Percentiles rank a stretch among this genome's conserved stretches.
Conservation (phyloP, 2,888 invertebrate species). For the Agrotis segetum region DNA sequence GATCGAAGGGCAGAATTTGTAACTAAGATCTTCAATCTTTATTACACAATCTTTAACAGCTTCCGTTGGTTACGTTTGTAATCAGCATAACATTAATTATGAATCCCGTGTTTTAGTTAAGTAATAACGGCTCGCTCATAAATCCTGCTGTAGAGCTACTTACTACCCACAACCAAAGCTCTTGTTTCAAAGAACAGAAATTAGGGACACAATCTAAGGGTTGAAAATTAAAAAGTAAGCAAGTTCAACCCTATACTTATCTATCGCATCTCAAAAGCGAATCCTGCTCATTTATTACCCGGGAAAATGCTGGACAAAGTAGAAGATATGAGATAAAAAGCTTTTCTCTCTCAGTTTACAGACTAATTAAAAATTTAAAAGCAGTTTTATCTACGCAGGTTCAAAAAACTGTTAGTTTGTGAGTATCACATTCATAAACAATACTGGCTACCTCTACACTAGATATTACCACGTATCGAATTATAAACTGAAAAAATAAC, state of each 20-base stretch:
- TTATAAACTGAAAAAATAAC: not conserved
- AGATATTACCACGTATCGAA: conserved; percentile 1
- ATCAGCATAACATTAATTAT: not conserved
- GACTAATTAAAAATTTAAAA: conserved; percentile 4
- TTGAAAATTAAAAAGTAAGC: conserved; percentile 44
- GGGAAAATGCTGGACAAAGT: conserved; percentile 9
- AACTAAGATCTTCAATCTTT: conserved; percentile 31
- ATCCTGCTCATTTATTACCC: conserved; percentile 10
- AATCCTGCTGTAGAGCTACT: conserved; percentile 28
- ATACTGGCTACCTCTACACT: not conserved
- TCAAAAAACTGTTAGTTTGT: conserved; percentile 1
- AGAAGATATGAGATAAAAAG: conserved; percentile 3
- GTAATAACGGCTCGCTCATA: conserved; percentile 14
- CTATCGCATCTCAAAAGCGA: conserved; percentile 22
- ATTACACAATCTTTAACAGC: not conserved
- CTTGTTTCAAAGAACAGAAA: conserved; percentile 49
- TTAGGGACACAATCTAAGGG: conserved; percentile 32
- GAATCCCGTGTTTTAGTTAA: conserved; percentile 2
- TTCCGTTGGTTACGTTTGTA: conserved; percentile 1
- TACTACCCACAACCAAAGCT: conserved; percentile 25
- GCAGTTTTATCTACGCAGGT: not conserved
- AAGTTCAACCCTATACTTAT: conserved; percentile 21
- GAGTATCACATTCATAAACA: not conserved
- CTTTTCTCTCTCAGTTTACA: not conserved
- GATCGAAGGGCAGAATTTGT: conserved; percentile 50